Evolutionary conservation across 2,797 vertebrate species (phyloP), one percentile per base, ranked within the genome.

Genomic region (Bucorvus abyssinicus): DNA sequence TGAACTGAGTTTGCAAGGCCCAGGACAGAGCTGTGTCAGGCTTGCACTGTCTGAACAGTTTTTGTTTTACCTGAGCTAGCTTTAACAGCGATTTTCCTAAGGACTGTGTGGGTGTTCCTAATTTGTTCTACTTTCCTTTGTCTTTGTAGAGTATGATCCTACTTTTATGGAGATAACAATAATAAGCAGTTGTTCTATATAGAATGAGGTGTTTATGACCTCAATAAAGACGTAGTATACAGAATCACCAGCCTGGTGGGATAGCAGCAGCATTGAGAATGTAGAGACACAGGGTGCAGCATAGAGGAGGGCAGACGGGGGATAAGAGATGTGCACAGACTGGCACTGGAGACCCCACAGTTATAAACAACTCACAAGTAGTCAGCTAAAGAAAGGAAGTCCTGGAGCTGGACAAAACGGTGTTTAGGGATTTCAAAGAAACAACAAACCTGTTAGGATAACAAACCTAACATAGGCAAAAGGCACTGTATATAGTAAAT

Each of bases 91-190:
- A 14, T 83, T 89, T 75, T 79, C 49, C n/a, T 67, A 5, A 24
- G 0, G 0, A 20, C 15, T 52, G 22, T 3, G 12, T 85, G 14
- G 21, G 26, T 71, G 27, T 9, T 2, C 1, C 5, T 59, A 27
- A 27, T 63, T 74, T 24, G 20, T 80, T 53, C 21, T 61, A 50
- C 16, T 68, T 89, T 79, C n/a, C 26, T 86, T 85, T 87, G 23
- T 42, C 34, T 67, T 71, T 57, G 17, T n/a, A 32, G 32, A 49
- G 4, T 42, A 77, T 27, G 36, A n/a, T 32, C 6, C 36, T 57
- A 68, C 6, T 55, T 81, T 75, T 78, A 75, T 49, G 65, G 47
- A 64, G 17, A 30, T 61, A 75, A 44, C 19, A 70, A 57, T 42
- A 81, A 53, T 16, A 71, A 81, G 19, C 10, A 61, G 19, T 42